These are phyloP conservation scores for Carabus problematicus DNA, from an alignment of 2,888 invertebrate genomes.

Conservation along the genomic window DNA sequence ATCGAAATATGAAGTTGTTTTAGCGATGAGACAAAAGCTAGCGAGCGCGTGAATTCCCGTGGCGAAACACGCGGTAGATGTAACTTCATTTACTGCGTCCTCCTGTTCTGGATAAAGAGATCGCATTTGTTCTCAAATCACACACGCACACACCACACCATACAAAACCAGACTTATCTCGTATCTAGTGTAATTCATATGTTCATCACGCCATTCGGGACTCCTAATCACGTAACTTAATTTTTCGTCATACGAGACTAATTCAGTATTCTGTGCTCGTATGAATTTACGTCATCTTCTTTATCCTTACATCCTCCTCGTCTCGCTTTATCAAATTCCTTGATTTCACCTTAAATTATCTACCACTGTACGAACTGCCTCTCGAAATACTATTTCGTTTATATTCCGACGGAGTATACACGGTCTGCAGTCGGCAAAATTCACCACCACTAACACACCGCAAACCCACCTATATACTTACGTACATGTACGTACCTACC, in stretches of 20 bases:
- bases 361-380: conserved; percentile 1
- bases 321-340: conserved; percentile 23
- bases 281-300: conserved; percentile 24
- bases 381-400: conserved; percentile 1
- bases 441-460: neutral
- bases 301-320: neutral
- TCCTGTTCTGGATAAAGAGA: neutral
- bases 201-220: conserved; percentile 30
- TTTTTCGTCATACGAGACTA: conserved; percentile 23
- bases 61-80: conserved; percentile 4
- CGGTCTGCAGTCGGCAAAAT: neutral
- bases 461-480: no score
- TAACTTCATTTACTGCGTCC: conserved; percentile 18
- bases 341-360: conserved; percentile 27
- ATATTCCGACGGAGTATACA: conserved; percentile 11
- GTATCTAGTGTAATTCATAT: conserved; percentile 29
- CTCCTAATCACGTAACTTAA: conserved; percentile 35
- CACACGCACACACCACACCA: conserved; percentile 12
- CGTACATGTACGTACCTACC: no score
- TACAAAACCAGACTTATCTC: conserved; percentile 12
- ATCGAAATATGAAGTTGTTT: conserved; percentile 19
- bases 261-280: conserved; percentile 20
- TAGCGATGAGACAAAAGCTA: neutral
- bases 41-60: neutral
- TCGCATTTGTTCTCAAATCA: conserved; percentile 23